phyloP scores from a whole-genome alignment of 2,113 vertebrate species.

The Thunnus maccoyii region DNA sequence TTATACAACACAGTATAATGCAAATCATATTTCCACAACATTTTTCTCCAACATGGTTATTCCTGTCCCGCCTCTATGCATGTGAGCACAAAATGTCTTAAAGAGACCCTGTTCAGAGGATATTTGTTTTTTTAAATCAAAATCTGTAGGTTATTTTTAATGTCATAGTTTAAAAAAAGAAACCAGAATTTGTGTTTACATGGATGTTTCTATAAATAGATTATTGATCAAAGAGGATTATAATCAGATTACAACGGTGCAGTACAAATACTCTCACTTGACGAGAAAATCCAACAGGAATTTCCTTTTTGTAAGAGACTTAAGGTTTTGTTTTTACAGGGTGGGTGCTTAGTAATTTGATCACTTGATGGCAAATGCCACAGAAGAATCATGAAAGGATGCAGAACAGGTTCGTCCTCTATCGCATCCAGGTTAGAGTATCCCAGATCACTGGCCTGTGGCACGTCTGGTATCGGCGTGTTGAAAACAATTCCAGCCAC shows the following conservation, averaged over 20 bases:
- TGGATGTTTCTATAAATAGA: constrained; percentile 5
- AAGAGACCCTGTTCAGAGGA: not conserved
- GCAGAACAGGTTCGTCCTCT: not conserved
- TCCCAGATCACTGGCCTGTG: not conserved
- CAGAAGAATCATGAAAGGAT: not conserved
- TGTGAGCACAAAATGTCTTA: not conserved
- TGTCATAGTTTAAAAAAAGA: not conserved
- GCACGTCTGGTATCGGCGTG: not conserved
- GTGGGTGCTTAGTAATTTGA: too few relatives aligned
- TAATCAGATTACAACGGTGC: constrained; percentile 20
- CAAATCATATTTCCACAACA: not conserved
- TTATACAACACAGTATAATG: not conserved
- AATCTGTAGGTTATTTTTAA: not conserved
- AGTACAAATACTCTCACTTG: not conserved
- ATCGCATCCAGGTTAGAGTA: not conserved
- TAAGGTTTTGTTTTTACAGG: constrained; percentile 7
- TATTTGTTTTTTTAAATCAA: not conserved
- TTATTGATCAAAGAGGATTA: constrained; percentile 17
- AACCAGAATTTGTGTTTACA: constrained; percentile 4
- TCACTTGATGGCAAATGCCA: not conserved
- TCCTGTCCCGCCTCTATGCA: not conserved
- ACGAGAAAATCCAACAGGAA: constrained; percentile 24
- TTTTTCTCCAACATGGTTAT: not conserved
- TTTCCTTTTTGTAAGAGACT: not conserved
- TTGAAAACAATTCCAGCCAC: constrained; percentile 15